Conservation (phyloP, 2,888 invertebrate genomes). For the Drosophila yooni region DNA sequence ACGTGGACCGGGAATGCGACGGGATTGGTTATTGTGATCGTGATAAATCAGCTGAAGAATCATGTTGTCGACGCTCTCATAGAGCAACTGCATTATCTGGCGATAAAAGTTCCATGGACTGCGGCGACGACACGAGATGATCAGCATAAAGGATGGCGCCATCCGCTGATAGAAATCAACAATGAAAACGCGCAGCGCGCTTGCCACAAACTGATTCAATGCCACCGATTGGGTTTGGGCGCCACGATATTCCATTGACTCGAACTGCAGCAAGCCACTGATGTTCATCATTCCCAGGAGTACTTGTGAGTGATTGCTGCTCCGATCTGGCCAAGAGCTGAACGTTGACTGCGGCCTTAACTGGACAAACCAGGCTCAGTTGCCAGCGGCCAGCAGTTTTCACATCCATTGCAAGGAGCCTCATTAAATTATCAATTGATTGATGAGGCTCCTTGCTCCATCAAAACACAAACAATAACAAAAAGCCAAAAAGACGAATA, state of each 20-base stretch:
- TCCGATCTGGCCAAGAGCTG: neutral
- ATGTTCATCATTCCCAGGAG: neutral
- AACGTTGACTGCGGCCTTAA: neutral
- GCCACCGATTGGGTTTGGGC: neutral
- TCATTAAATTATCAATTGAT: neutral
- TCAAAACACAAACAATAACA: neutral
- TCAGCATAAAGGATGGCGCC: constrained; percentile 60
- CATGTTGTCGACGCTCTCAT: constrained; percentile 61
- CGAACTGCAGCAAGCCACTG: neutral
- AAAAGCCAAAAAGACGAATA: neutral
- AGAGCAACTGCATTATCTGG: constrained; percentile 61
- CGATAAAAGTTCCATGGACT: constrained; percentile 60
- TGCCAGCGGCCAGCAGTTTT: neutral
- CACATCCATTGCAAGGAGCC: neutral
- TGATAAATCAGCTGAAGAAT: constrained; percentile 61
- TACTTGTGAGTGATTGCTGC: neutral
- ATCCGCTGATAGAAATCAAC: constrained; percentile 65
- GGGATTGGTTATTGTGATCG: constrained; percentile 25
- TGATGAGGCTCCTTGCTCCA: neutral
- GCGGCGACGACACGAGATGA: constrained; percentile 67
- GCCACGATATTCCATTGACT: neutral
- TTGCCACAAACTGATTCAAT: constrained; percentile 18
- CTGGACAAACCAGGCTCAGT: neutral
- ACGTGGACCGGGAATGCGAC: constrained; percentile 41
- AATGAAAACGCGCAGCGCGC: constrained; percentile 63